Evolutionary conservation across 1,140 invertebrate genomes (phyloP).

Genomic region (Glossosoma conforme): DNA sequence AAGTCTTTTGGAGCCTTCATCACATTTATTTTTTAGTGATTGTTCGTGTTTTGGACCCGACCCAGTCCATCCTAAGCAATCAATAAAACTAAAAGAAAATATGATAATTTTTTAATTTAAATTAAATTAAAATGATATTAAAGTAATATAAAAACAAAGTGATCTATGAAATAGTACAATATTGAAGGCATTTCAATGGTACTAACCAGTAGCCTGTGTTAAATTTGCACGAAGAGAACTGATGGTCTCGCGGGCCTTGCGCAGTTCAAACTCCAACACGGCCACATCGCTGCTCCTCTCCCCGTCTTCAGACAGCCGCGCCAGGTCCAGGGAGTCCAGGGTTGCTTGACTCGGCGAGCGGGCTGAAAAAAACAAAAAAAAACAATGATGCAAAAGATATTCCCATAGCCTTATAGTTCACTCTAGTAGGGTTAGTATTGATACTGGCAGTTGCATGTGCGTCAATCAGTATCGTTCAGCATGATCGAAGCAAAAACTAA

Average conservation of each 20-base stretch:
- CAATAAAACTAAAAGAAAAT: background rate
- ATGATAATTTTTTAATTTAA: background rate
- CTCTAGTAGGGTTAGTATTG: too few species aligned
- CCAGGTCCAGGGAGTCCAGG: conserved; percentile 83
- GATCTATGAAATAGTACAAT: too few species aligned
- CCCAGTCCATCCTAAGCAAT: too few species aligned
- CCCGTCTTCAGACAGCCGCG: conserved; percentile 84
- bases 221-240: conserved; percentile 76
- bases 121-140: conserved; percentile 3
- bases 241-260: conserved; percentile 85
- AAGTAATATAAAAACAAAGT: conserved; percentile 16
- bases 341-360: conserved; percentile 84
- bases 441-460: too few species aligned
- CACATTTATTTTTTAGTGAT: too few species aligned
- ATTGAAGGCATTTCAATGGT: too few species aligned
- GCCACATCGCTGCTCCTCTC: conserved; percentile 63
- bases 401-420: too few species aligned
- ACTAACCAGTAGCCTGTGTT: conserved; percentile 66
- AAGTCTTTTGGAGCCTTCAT: too few species aligned
- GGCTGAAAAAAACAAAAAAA: conserved; percentile 50
- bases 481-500: too few species aligned
- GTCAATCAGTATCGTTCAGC: too few species aligned
- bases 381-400: background rate
- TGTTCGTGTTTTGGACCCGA: too few species aligned
- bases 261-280: conserved; percentile 82